A percentile compares a stretch with the other conserved stretches of the same genome.
phyloP scores from a whole-genome alignment of 2,797 vertebrate species.

The Ambastaia sidthimunki region DNA sequence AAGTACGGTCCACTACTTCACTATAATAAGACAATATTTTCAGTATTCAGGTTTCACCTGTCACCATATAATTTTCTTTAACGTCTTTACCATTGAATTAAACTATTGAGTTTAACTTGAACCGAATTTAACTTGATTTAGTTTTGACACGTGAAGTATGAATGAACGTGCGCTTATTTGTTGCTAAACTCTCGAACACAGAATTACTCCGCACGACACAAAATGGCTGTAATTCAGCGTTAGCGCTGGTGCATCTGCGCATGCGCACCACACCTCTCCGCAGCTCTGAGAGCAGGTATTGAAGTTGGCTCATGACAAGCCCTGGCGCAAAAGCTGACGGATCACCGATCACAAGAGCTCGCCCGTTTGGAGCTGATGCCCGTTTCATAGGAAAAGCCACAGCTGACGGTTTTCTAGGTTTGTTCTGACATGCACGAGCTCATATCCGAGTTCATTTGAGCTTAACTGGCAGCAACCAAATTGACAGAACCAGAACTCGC shows the following conservation, averaged over 20 bases:
- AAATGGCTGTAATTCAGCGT: slow-evolving; percentile 69
- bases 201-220: slow-evolving; percentile 55
- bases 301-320: slow-evolving; percentile 63
- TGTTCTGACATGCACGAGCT: slow-evolving; percentile 3
- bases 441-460: slow-evolving; percentile 22
- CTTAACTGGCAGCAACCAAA: slow-evolving; percentile 10
- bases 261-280: slow-evolving; percentile 79
- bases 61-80: neutral
- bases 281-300: slow-evolving; percentile 71
- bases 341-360: slow-evolving; percentile 62
- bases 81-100: neutral
- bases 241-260: slow-evolving; percentile 66
- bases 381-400: neutral
- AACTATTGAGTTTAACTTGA: neutral
- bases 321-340: slow-evolving; percentile 61
- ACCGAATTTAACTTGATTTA: too few species aligned
- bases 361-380: slow-evolving; percentile 53
- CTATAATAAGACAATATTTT: too few species aligned
- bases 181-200: slow-evolving; percentile 6
- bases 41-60: too few species aligned
- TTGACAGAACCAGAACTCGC: neutral
- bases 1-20: too few species aligned
- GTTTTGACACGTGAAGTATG: neutral
- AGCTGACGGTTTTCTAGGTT: neutral
- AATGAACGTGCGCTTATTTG: neutral